These are phyloP conservation scores for Drosophila melanica DNA, from an alignment of 1,140 invertebrate genomes.

Conservation along the genomic window DNA sequence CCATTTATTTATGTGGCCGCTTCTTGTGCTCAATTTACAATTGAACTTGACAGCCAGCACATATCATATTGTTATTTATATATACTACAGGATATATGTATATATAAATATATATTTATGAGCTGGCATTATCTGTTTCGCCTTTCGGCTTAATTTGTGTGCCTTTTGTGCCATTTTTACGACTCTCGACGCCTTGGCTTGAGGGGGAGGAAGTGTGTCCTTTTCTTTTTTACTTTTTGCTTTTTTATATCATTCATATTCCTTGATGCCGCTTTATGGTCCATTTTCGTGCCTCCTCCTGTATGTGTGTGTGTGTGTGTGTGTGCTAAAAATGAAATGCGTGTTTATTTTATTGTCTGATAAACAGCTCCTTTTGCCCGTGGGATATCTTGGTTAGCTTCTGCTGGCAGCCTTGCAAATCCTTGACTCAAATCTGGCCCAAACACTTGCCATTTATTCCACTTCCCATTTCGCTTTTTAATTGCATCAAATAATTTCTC, in stretches of 20 bases:
- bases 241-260: conserved; percentile 41
- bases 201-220: conserved; percentile 47
- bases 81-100: conserved; percentile 16
- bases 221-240: conserved; percentile 40
- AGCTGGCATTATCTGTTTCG: conserved; percentile 41
- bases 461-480: too few species aligned
- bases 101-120: conserved; percentile 19
- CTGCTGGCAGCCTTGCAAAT: neutral
- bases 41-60: conserved; percentile 54
- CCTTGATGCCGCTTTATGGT: conserved; percentile 56
- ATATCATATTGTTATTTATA: conserved; percentile 9
- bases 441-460: neutral
- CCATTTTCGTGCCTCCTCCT: conserved; percentile 39
- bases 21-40: conserved; percentile 59
- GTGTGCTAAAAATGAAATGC: conserved; percentile 48
- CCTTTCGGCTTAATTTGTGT: conserved; percentile 63
- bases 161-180: conserved; percentile 76
- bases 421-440: conserved; percentile 30
- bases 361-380: conserved; percentile 67
- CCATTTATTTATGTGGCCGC: conserved; percentile 57
- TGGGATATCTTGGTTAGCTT: neutral
- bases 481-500: too few species aligned
- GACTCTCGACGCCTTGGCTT: conserved; percentile 65
- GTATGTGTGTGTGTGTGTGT: too few species aligned
- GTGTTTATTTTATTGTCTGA: conserved; percentile 82